A percentile compares a stretch with the other conserved stretches of the same genome.
phyloP scores from a whole-genome alignment of 2,888 invertebrate genomes.

The Quadroppia sp. region DNA sequence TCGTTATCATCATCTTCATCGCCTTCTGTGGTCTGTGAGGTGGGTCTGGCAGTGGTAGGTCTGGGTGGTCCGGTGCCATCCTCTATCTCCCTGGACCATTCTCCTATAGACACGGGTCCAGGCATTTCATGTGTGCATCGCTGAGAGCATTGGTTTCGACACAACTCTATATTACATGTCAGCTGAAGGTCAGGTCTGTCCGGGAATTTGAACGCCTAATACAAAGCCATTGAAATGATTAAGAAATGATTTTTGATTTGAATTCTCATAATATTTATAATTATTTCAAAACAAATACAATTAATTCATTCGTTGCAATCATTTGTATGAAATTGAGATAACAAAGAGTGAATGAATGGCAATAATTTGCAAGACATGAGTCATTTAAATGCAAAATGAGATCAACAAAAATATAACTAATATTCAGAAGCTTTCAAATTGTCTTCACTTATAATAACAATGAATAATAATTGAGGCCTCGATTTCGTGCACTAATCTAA shows the following conservation, averaged over 20 bases:
- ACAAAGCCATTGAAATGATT: background rate
- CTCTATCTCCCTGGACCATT: constrained; percentile 35
- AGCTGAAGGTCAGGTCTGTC: constrained; percentile 67
- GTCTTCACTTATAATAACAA: background rate
- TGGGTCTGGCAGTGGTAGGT: background rate
- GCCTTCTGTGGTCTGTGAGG: background rate
- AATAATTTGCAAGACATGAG: constrained; percentile 21
- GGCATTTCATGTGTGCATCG: constrained; percentile 44
- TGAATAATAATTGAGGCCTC: too few relatives aligned
- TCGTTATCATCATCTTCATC: background rate
- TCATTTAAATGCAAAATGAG: constrained; percentile 5
- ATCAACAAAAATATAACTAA: constrained; percentile 3
- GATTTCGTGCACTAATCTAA: background rate
- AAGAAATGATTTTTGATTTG: background rate
- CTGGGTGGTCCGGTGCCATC: background rate
- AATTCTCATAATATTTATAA: background rate
- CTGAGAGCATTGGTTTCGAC: constrained; percentile 49
- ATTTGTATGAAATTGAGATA: background rate
- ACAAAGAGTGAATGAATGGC: background rate
- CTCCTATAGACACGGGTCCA: constrained; percentile 38
- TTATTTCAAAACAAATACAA: too few relatives aligned
- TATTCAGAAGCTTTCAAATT: background rate
- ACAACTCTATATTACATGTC: constrained; percentile 69
- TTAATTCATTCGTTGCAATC: too few relatives aligned
- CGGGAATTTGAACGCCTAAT: constrained; percentile 68